Conservation (phyloP, 2,888 invertebrate genomes). For the Diogma glabrata region DNA sequence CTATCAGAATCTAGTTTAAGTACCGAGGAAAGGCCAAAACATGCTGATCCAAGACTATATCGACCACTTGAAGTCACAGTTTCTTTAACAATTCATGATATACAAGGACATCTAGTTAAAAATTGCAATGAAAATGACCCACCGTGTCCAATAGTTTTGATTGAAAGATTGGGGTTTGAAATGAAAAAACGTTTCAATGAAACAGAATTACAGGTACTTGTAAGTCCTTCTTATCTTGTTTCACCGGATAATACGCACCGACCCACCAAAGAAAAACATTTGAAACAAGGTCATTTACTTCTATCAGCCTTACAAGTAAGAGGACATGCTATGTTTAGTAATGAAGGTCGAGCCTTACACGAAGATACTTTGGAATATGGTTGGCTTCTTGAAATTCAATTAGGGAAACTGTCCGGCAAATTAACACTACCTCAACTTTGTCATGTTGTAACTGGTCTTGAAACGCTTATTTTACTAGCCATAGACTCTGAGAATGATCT, state of each 20-base stretch:
- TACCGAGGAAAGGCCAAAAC: conserved; percentile 51
- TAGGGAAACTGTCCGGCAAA: conserved; percentile 88
- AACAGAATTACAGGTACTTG: conserved; percentile 77
- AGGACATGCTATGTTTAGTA: conserved; percentile 95
- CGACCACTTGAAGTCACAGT: conserved; percentile 85
- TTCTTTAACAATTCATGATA: conserved; percentile 87
- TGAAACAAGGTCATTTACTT: conserved; percentile 76
- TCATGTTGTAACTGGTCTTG: conserved; percentile 75
- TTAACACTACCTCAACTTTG: conserved; percentile 75
- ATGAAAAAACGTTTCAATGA: conserved; percentile 90
- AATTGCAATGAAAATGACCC: conserved; percentile 85
- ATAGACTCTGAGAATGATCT: conserved; percentile 84
- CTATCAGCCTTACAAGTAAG: conserved; percentile 76
- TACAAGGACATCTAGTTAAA: conserved; percentile 86
- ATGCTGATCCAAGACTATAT: conserved; percentile 78
- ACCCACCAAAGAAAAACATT: conserved; percentile 53
- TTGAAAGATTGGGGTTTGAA: conserved; percentile 92
- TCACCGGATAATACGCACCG: conserved; percentile 62
- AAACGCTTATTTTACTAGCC: conserved; percentile 75
- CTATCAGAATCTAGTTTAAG: conserved; percentile 33
- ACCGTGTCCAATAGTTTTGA: conserved; percentile 77
- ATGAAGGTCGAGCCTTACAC: conserved; percentile 75
- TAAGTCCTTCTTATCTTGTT: conserved; percentile 79
- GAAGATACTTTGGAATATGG: conserved; percentile 95
- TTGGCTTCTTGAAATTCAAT: conserved; percentile 90